phyloP scores from a whole-genome alignment of 2,888 invertebrate genomes.

The Nephrotoma guestfalica region DNA sequence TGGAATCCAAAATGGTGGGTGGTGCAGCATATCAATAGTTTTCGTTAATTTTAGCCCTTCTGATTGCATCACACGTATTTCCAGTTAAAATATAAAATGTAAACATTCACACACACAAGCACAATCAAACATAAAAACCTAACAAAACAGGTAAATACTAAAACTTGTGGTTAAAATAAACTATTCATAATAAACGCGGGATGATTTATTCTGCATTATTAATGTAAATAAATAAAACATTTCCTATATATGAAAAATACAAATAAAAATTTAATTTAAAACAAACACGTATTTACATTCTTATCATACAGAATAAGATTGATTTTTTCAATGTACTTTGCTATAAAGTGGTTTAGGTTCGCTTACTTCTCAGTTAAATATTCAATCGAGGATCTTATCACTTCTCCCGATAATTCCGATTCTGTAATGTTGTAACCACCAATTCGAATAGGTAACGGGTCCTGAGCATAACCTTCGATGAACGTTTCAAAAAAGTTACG shows the following conservation, averaged over 20 bases:
- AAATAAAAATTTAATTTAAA: background rate
- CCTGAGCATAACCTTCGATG: constrained; percentile 1
- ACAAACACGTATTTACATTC: background rate
- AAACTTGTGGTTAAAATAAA: background rate
- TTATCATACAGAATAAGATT: background rate
- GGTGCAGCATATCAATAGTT: background rate
- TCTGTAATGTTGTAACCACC: constrained; percentile 1
- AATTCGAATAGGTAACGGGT: background rate
- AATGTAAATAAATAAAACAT: background rate
- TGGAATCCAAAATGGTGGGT: background rate
- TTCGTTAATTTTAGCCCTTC: background rate
- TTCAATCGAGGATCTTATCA: background rate
- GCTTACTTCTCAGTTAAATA: constrained; percentile 2
- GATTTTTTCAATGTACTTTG: background rate
- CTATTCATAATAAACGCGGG: background rate
- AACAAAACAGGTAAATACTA: background rate
- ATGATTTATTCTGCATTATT: background rate
- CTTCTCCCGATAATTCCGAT: background rate
- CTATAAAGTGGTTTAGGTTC: background rate
- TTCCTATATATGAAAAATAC: background rate
- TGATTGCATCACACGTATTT: background rate
- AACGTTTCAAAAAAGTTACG: background rate
- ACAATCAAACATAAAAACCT: background rate
- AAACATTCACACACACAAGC: background rate
- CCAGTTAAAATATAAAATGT: background rate